Percentiles rank a stretch among this genome's conserved stretches.
These are phyloP conservation scores for Venustaconcha ellipsiformis DNA, from an alignment of 1,140 invertebrate genomes.

Conservation along the genomic window DNA sequence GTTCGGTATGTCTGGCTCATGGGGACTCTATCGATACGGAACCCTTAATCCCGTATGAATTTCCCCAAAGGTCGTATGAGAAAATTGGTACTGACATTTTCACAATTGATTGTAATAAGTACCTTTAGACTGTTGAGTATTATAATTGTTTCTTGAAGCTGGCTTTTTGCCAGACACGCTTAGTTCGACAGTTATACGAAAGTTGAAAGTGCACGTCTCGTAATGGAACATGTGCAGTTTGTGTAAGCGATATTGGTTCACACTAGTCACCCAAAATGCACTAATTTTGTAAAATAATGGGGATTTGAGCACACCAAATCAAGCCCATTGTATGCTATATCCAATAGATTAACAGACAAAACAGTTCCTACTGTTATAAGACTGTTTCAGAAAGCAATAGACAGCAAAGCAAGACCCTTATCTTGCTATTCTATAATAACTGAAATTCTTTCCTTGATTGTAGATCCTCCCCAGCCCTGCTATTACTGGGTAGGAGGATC, in stretches of 20 bases:
- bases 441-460: not conserved
- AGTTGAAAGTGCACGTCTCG: constrained; percentile 3
- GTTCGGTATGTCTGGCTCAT: not conserved
- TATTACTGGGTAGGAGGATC: not conserved
- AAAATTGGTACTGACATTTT: constrained; percentile 6
- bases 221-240: not conserved
- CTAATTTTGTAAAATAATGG: constrained; percentile 5
- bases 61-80: not conserved
- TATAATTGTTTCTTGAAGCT: constrained; percentile 2
- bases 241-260: constrained; percentile 6
- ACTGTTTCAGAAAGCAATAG: not conserved
- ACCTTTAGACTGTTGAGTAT: not conserved
- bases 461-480: not conserved
- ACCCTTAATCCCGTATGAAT: not conserved
- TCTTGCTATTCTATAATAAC: constrained; percentile 1
- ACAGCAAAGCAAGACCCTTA: not conserved
- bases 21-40: not conserved
- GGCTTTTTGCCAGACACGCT: not conserved
- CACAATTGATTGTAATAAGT: not conserved
- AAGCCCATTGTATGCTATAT: not conserved
- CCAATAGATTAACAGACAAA: constrained; percentile 6
- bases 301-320: constrained; percentile 1
- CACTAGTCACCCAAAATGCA: not conserved
- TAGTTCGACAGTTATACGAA: not conserved
- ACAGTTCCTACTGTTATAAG: constrained; percentile 3